Percentiles rank a stretch among this genome's conserved stretches.
These are phyloP conservation scores for Saiga tatarica DNA, from an alignment of 2,113 vertebrate genomes.

Conservation along the genomic window DNA sequence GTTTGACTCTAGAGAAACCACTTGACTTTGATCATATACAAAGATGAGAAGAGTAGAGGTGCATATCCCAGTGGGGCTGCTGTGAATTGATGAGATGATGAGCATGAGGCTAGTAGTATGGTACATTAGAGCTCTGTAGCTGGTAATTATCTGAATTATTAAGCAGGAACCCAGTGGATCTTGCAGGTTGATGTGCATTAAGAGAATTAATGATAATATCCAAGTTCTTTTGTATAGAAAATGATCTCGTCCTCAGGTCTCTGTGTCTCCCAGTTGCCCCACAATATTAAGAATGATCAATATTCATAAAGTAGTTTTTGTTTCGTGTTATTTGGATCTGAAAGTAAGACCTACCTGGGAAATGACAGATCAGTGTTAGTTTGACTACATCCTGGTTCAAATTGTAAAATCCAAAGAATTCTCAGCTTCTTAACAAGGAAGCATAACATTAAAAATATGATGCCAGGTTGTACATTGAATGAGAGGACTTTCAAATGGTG, in stretches of 20 bases:
- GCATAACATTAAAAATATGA: neutral
- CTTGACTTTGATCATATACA: neutral
- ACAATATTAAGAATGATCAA: neutral
- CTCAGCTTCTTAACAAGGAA: neutral
- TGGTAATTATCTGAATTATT: neutral
- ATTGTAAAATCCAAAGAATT: neutral
- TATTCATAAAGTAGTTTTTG: neutral
- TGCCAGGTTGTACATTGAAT: neutral
- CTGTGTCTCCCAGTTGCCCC: neutral
- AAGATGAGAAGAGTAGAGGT: neutral
- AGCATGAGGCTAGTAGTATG: accelerated
- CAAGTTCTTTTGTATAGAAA: neutral
- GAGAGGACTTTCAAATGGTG: neutral
- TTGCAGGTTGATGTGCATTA: neutral
- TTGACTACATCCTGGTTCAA: neutral
- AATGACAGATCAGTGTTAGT: neutral
- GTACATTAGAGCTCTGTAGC: neutral
- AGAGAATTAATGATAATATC: neutral
- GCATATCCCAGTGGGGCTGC: neutral
- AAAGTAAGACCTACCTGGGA: neutral
- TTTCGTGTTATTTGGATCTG: conserved; percentile 9
- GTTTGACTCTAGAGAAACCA: neutral
- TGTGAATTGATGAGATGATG: neutral
- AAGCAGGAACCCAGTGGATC: neutral
- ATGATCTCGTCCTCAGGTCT: neutral